Conservation (phyloP, 2,888 invertebrate genomes). For the Tenthredo mesomela region DNA sequence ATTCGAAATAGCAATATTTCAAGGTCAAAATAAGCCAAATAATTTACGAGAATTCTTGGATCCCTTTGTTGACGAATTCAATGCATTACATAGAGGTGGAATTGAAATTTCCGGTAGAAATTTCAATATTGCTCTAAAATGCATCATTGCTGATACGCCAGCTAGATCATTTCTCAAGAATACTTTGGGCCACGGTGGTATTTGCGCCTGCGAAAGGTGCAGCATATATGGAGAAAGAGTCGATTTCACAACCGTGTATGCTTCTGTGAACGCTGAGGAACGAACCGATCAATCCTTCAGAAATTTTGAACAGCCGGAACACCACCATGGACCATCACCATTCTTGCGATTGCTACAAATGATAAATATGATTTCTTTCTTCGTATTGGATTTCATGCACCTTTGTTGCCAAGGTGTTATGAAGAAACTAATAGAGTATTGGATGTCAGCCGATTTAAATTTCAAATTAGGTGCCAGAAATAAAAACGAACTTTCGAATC, state of each 20-base stretch:
- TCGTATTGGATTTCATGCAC: constrained; percentile 59
- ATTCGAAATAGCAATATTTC: constrained; percentile 20
- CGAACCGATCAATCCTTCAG: constrained; percentile 25
- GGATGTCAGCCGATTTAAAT: constrained; percentile 5
- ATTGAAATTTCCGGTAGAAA: constrained; percentile 18
- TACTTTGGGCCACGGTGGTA: constrained; percentile 52
- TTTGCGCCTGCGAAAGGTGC: constrained; percentile 27
- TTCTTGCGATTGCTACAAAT: constrained; percentile 50
- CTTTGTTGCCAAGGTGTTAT: constrained; percentile 55
- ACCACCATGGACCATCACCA: constrained; percentile 55
- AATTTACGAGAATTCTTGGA: constrained; percentile 8
- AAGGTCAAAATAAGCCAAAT: constrained; percentile 24
- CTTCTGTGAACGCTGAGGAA: constrained; percentile 9
- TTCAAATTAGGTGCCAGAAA: constrained; percentile 4
- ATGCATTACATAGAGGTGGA: constrained; percentile 12
- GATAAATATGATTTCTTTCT: constrained; percentile 57
- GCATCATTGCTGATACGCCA: constrained; percentile 56
- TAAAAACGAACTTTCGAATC: constrained; percentile 16
- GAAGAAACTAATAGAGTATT: constrained; percentile 39
- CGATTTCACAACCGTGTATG: constrained; percentile 15
- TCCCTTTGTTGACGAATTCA: constrained; percentile 20
- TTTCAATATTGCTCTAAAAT: constrained; percentile 35
- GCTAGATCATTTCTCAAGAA: constrained; percentile 55
- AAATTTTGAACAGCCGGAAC: constrained; percentile 43
- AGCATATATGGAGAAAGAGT: not conserved